Evolutionary conservation across 1,140 invertebrate species (phyloP).

Genomic region (Papilio xuthus): DNA sequence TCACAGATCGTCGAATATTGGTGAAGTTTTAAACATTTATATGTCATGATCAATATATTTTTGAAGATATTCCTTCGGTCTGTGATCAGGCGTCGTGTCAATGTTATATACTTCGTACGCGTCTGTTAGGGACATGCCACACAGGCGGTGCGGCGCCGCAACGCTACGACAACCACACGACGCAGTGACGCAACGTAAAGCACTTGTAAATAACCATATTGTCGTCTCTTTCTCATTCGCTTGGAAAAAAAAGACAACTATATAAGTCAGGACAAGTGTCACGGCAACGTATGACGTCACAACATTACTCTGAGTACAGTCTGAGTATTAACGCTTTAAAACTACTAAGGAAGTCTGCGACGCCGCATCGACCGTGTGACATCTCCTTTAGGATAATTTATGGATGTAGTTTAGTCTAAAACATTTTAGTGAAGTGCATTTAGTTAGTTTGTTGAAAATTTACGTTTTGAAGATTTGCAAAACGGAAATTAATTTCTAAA

Average conservation of each 20-base stretch:
- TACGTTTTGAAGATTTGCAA: background rate
- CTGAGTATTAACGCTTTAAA: too few species aligned
- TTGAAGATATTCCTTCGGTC: background rate
- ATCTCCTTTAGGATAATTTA: slow-evolving; percentile 33
- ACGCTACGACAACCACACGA: background rate
- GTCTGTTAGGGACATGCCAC: slow-evolving; percentile 44
- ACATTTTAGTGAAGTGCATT: slow-evolving; percentile 49
- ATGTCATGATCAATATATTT: background rate
- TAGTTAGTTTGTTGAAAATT: slow-evolving; percentile 40
- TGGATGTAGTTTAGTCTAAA: slow-evolving; percentile 40
- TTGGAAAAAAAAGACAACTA: too few species aligned
- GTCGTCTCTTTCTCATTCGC: too few species aligned
- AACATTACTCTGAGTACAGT: background rate
- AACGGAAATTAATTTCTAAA: background rate
- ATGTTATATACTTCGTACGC: slow-evolving; percentile 44
- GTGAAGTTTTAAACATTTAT: background rate
- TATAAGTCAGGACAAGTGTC: too few species aligned
- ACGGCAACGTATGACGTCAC: too few species aligned
- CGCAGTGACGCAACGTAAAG: too few species aligned
- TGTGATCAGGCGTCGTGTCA: background rate
- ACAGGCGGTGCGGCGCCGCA: background rate
- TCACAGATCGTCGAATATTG: slow-evolving; percentile 40
- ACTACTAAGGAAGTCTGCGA: background rate
- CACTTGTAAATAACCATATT: too few species aligned
- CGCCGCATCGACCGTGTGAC: background rate